These are phyloP conservation scores for Pristionchus fissidentatus DNA, from an alignment of 2,888 invertebrate genomes.

Conservation along the genomic window DNA sequence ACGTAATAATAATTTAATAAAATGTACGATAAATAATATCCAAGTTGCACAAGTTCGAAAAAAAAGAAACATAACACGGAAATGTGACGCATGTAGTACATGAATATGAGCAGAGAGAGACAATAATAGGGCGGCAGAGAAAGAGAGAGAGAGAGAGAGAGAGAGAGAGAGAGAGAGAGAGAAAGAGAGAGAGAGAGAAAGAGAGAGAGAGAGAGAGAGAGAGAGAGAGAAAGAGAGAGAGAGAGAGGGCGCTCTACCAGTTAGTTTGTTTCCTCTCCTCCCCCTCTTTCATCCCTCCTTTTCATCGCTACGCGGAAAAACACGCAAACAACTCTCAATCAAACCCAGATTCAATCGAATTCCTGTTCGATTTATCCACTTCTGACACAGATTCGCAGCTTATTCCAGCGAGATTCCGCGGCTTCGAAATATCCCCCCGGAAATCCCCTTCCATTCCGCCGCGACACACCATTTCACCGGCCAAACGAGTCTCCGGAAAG, in stretches of 20 bases:
- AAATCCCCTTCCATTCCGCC: not conserved
- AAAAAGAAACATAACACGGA: not conserved
- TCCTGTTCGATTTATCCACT: constrained; percentile 12
- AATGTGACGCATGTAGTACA: not conserved
- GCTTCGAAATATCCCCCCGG: not conserved
- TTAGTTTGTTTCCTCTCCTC: constrained; percentile 23
- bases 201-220: not conserved
- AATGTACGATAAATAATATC: not conserved
- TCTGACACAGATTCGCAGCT: constrained; percentile 28
- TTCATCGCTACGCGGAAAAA: constrained; percentile 3
- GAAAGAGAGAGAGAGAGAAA: not conserved
- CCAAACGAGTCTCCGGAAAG: too few species aligned
- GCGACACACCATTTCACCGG: not conserved
- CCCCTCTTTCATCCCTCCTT: not conserved
- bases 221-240: constrained; percentile 29
- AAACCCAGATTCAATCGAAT: too few species aligned
- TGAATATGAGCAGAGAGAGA: too few species aligned
- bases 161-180: not conserved
- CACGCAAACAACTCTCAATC: constrained; percentile 28
- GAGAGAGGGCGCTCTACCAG: not conserved
- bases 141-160: not conserved
- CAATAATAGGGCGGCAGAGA: not conserved
- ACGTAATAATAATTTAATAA: not conserved
- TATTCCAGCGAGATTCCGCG: not conserved
- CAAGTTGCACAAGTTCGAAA: not conserved